phyloP scores from a whole-genome alignment of 2,797 vertebrate species.

The Austrolebias charrua region DNA sequence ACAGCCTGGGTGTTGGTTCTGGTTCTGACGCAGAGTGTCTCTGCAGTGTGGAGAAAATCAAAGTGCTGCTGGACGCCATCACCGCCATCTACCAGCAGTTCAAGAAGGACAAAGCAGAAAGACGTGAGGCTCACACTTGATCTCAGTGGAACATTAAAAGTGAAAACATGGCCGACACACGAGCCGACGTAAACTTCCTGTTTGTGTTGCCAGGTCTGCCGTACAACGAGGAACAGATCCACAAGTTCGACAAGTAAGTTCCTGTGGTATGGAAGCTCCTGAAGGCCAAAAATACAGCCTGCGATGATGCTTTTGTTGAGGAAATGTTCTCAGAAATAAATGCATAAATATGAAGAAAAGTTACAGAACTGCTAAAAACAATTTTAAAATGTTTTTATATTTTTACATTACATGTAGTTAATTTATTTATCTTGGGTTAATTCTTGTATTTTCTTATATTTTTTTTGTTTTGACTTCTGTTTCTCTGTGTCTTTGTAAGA shows the following conservation, averaged over 20 bases:
- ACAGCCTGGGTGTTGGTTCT: not conserved
- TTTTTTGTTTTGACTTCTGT: too few relatives aligned
- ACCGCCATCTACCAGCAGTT: conserved; percentile 95
- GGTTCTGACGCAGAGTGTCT: conserved; percentile 13
- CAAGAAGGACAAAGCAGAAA: conserved; percentile 97
- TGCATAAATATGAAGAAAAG: too few relatives aligned
- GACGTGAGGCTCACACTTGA: conserved; percentile 79
- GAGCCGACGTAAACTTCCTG: not conserved
- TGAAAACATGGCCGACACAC: not conserved
- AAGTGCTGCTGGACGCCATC: conserved; percentile 89
- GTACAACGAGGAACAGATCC: conserved; percentile 98
- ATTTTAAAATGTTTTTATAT: too few relatives aligned
- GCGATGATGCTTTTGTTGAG: too few relatives aligned
- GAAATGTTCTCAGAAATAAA: too few relatives aligned
- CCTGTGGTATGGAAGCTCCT: not conserved
- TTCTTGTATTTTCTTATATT: too few relatives aligned
- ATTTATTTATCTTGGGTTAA: too few relatives aligned
- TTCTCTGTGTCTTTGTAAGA: too few relatives aligned
- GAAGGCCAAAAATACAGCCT: not conserved
- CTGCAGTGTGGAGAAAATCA: conserved; percentile 90
- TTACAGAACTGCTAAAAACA: too few relatives aligned
- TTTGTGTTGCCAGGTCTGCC: conserved; percentile 82
- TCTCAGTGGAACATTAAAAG: not conserved
- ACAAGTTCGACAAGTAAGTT: conserved; percentile 98
- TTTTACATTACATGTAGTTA: too few relatives aligned